Percentiles rank a stretch among this genome's conserved stretches.
These are phyloP conservation scores for Nylanderia fulva DNA, from an alignment of 1,140 invertebrate genomes.

Conservation along the genomic window DNA sequence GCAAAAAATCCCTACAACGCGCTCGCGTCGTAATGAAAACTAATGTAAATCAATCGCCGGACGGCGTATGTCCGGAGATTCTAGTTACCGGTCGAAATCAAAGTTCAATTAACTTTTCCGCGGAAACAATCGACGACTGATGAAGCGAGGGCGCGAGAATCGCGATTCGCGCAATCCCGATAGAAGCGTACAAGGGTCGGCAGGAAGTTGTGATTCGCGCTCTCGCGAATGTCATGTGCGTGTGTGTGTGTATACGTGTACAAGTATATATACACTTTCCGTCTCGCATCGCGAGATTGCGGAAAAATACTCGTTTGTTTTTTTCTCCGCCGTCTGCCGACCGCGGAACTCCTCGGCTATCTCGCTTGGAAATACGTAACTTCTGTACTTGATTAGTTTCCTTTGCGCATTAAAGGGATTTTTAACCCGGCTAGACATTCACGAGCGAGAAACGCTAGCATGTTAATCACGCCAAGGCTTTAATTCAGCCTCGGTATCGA, in stretches of 20 bases:
- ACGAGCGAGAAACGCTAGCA: not conserved
- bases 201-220: constrained; percentile 13
- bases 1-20: constrained; percentile 31
- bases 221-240: constrained; percentile 11
- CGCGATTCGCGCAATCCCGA: constrained; percentile 74
- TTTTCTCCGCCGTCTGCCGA: constrained; percentile 62
- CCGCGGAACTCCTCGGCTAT: constrained; percentile 53
- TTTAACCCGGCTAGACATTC: constrained; percentile 23
- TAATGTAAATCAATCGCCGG: constrained; percentile 76
- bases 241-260: not conserved
- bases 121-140: constrained; percentile 78
- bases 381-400: constrained; percentile 70
- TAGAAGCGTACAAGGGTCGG: constrained; percentile 57
- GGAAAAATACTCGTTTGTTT: constrained; percentile 70
- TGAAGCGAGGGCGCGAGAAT: constrained; percentile 72
- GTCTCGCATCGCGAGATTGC: not conserved
- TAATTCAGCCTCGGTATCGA: constrained; percentile 43
- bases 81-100: constrained; percentile 77
- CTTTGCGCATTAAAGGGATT: constrained; percentile 53
- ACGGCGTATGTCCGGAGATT: constrained; percentile 64
- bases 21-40: constrained; percentile 65
- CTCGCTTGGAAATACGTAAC: constrained; percentile 60
- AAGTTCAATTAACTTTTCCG: constrained; percentile 81
- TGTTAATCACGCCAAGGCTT: constrained; percentile 57
- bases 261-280: constrained; percentile 48